Conservation (phyloP, 2,888 invertebrate genomes). For the Drosophila subquinaria region DNA sequence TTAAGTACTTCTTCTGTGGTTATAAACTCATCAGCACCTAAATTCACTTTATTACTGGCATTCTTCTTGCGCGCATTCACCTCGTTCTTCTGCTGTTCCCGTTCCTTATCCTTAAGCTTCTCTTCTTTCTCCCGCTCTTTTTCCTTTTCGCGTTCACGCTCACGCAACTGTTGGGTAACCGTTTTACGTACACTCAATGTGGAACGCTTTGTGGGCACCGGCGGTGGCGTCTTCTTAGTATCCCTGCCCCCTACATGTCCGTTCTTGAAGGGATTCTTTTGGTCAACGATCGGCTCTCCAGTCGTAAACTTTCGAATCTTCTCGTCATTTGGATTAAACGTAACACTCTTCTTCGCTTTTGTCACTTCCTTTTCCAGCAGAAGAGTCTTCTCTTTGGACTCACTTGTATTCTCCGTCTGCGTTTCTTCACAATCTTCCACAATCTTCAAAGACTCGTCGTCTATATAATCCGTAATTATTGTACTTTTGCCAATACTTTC, state of each 20-base stretch:
- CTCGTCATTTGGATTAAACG: conserved; percentile 84
- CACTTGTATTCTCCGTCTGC: not conserved
- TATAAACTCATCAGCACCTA: conserved; percentile 78
- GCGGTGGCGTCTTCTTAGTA: conserved; percentile 78
- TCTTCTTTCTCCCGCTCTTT: conserved; percentile 59
- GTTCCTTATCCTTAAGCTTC: conserved; percentile 38
- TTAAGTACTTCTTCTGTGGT: conserved; percentile 85
- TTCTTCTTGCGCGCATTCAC: conserved; percentile 52
- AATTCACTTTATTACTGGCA: conserved; percentile 14
- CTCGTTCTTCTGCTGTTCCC: conserved; percentile 59
- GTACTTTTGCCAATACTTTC: conserved; percentile 24
- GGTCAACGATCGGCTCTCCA: conserved; percentile 85
- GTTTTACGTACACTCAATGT: conserved; percentile 79
- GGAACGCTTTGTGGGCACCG: conserved; percentile 80
- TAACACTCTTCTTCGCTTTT: conserved; percentile 82
- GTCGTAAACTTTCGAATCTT: conserved; percentile 83
- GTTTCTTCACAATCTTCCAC: conserved; percentile 54
- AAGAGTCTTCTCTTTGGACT: not conserved
- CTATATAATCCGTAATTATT: conserved; percentile 25
- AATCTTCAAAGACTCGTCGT: conserved; percentile 54
- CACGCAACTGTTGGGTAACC: conserved; percentile 73
- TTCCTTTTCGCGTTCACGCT: conserved; percentile 76
- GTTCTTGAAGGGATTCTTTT: conserved; percentile 84
- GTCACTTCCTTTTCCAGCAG: conserved; percentile 5
- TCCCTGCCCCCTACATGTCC: conserved; percentile 42